Evolutionary conservation across 2,888 invertebrate genomes (phyloP).

Genomic region (Elysia crispata): DNA sequence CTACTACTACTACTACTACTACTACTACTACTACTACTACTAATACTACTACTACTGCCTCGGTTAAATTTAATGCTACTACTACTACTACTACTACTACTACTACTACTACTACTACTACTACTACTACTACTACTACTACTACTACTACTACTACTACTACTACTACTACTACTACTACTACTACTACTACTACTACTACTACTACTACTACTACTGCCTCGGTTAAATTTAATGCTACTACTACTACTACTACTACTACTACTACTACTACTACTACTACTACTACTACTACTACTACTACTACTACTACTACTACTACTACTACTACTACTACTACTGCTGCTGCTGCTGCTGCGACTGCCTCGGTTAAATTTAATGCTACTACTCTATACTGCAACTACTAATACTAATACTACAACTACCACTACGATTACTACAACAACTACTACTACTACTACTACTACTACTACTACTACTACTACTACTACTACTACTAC

Average conservation of each 20-base stretch:
- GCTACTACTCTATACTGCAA: neutral
- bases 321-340: slow-evolving; percentile 37
- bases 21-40: slow-evolving; percentile 32
- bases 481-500: too few species aligned
- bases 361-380: neutral
- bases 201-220: slow-evolving; percentile 35
- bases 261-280: slow-evolving; percentile 34
- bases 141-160: slow-evolving; percentile 38
- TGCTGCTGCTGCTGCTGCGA: neutral
- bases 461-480: slow-evolving; percentile 33
- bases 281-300: slow-evolving; percentile 34
- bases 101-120: slow-evolving; percentile 33
- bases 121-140: slow-evolving; percentile 39
- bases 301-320: slow-evolving; percentile 33
- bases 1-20: slow-evolving; percentile 28
- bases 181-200: slow-evolving; percentile 37
- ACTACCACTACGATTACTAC: slow-evolving; percentile 36
- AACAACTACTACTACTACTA: slow-evolving; percentile 37
- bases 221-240: slow-evolving; percentile 22
- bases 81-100: slow-evolving; percentile 36
- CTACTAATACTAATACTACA: slow-evolving; percentile 32
- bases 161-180: slow-evolving; percentile 38
- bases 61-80: slow-evolving; percentile 14
- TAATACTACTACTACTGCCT: slow-evolving; percentile 22
- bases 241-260: slow-evolving; percentile 39